Percentiles rank a stretch among this genome's conserved stretches.
phyloP scores from a whole-genome alignment of 2,888 invertebrate species.

The Sicus ferrugineus region DNA sequence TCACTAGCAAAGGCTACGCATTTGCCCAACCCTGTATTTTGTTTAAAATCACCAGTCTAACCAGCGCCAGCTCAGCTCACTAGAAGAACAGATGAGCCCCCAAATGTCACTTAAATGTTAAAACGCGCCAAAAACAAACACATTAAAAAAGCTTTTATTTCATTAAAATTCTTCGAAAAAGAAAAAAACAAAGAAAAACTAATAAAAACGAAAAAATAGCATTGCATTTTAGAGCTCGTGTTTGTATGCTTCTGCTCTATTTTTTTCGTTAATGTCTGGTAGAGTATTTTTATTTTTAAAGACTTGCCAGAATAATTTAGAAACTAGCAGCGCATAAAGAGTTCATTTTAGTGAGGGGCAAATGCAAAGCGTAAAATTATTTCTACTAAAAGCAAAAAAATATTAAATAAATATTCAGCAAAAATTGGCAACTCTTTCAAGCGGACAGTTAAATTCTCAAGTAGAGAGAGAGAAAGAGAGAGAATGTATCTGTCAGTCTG shows the following conservation, averaged over 20 bases:
- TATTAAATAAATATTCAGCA: slow-evolving; percentile 13
- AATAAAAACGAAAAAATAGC: neutral
- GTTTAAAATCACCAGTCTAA: no score
- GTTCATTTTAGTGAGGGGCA: neutral
- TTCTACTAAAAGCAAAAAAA: slow-evolving; percentile 1
- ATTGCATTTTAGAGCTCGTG: neutral
- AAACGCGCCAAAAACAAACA: slow-evolving; percentile 15
- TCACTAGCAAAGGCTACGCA: no score
- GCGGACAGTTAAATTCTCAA: neutral
- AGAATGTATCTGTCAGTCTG: no score
- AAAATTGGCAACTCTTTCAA: slow-evolving; percentile 13
- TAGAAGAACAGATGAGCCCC: neutral
- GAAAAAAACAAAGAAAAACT: neutral
- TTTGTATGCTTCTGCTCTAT: neutral
- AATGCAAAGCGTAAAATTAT: slow-evolving; percentile 3
- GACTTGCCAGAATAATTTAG: neutral
- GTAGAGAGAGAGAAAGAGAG: no score
- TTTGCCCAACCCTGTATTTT: no score
- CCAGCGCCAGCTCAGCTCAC: no score
- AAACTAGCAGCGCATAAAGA: neutral
- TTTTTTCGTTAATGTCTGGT: neutral
- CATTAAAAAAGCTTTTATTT: neutral
- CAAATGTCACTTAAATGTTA: slow-evolving; percentile 30
- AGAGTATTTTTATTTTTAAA: neutral
- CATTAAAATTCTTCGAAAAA: neutral